Evolutionary conservation across 2,113 vertebrate species (phyloP).

Genomic region (Pseudorhombus dupliciocellatus): DNA sequence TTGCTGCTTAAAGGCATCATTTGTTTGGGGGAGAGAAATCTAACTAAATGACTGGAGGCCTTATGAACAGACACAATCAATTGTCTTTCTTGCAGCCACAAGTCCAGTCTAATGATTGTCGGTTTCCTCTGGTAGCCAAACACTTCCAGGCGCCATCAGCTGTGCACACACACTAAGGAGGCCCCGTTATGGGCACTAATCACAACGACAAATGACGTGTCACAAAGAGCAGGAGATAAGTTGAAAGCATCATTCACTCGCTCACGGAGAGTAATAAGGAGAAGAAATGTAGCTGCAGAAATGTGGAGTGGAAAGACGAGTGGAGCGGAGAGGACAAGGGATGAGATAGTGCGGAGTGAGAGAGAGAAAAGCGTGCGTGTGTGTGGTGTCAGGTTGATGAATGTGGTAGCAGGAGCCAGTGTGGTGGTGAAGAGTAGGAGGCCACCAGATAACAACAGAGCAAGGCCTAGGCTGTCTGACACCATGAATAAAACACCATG

Average conservation of each 20-base stretch:
- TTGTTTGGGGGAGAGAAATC: neutral
- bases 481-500: constrained; percentile 54
- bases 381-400: constrained; percentile 71
- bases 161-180: constrained; percentile 43
- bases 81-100: constrained; percentile 7
- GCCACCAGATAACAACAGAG: constrained; percentile 73
- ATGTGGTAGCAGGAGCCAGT: constrained; percentile 71
- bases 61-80: constrained; percentile 3
- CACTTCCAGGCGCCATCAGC: constrained; percentile 36
- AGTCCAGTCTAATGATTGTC: constrained; percentile 39
- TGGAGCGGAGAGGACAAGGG: constrained; percentile 20
- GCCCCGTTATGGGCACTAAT: constrained; percentile 56
- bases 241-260: constrained; percentile 59
- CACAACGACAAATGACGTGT: constrained; percentile 71
- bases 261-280: constrained; percentile 56
- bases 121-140: constrained; percentile 40
- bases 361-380: constrained; percentile 23
- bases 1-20: neutral
- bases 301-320: constrained; percentile 54
- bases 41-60: neutral
- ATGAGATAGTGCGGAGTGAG: constrained; percentile 35
- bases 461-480: constrained; percentile 60
- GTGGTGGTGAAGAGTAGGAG: constrained; percentile 68
- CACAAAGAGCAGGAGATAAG: constrained; percentile 63
- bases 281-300: constrained; percentile 59